Evolutionary conservation across 2,113 vertebrate species (phyloP).

Genomic region (Procapra przewalskii): DNA sequence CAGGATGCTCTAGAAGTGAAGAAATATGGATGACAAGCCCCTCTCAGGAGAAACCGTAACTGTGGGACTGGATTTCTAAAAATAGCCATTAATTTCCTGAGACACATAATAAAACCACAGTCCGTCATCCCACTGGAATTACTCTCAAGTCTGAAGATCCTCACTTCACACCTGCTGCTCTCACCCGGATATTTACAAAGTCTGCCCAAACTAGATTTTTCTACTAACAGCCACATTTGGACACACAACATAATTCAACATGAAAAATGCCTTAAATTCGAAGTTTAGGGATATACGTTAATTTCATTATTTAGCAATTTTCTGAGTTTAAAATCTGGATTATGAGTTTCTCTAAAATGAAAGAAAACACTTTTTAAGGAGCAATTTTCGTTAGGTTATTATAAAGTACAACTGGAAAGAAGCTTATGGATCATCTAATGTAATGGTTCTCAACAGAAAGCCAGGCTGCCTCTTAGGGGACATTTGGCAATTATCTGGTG

Average conservation of each 20-base stretch:
- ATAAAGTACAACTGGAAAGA: background rate
- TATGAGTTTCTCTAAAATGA: background rate
- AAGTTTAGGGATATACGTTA: background rate
- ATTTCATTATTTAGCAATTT: conserved; percentile 15
- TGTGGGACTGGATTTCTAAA: background rate
- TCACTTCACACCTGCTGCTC: background rate
- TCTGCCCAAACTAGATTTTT: background rate
- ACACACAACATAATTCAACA: background rate
- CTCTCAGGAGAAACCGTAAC: background rate
- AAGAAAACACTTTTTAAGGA: background rate
- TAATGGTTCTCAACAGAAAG: background rate
- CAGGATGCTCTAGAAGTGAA: background rate
- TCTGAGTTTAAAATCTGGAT: background rate
- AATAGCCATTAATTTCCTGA: background rate
- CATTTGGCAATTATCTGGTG: background rate
- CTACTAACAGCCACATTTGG: background rate
- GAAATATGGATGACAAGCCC: background rate
- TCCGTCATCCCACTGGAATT: background rate
- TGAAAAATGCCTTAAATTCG: background rate
- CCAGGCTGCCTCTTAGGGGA: background rate
- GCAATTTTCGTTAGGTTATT: background rate
- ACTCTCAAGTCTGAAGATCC: background rate
- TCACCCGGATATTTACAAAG: background rate
- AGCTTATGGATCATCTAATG: background rate
- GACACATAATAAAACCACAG: background rate